Conservation (phyloP, 2,113 vertebrate genomes). For the Benitochromis conjunctus region DNA sequence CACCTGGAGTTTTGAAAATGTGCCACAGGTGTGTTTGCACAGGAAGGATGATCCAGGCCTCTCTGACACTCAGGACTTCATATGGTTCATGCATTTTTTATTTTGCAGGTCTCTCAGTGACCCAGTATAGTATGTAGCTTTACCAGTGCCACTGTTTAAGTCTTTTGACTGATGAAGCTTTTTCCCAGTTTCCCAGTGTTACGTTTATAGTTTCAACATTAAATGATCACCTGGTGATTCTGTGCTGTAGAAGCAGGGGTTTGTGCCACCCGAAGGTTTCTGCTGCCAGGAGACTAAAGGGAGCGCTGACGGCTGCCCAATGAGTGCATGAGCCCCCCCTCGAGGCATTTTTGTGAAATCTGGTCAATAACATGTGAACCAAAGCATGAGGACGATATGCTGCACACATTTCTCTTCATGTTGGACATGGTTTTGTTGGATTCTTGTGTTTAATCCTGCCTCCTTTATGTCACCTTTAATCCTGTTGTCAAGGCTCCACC, state of each 20-base stretch:
- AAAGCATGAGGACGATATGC: background rate
- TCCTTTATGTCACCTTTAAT: background rate
- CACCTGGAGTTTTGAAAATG: background rate
- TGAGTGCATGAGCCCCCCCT: too few species aligned
- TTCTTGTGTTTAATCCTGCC: background rate
- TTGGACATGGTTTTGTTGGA: background rate
- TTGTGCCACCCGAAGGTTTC: too few species aligned
- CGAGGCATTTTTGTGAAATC: background rate
- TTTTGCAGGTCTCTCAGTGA: background rate
- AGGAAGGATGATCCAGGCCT: background rate
- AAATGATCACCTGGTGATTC: too few species aligned
- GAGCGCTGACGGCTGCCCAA: background rate
- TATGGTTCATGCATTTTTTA: background rate
- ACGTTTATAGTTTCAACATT: too few species aligned
- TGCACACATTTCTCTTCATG: background rate
- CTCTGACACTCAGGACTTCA: background rate
- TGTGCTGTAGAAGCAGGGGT: too few species aligned
- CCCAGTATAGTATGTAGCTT: background rate
- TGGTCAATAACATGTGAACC: background rate
- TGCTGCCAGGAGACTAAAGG: too few species aligned
- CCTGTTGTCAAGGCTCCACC: background rate
- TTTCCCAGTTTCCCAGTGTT: background rate
- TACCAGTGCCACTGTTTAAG: background rate
- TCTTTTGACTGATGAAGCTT: background rate
- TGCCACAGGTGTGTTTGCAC: background rate